These are phyloP conservation scores for Tetranychus truncatus DNA, from an alignment of 2,888 invertebrate genomes.

Conservation along the genomic window DNA sequence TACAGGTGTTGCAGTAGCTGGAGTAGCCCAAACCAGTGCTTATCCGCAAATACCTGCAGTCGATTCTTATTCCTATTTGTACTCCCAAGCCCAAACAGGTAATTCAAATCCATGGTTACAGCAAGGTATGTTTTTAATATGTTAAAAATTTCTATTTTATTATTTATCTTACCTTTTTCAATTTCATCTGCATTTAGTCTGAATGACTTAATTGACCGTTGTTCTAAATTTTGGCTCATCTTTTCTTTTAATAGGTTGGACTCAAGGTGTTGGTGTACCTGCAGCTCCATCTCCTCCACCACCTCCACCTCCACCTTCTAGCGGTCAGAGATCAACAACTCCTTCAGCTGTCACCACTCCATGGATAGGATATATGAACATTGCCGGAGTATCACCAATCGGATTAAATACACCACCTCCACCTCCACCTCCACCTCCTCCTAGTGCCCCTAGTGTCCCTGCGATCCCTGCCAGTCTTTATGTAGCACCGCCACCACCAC, in stretches of 20 bases:
- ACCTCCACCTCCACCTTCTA: conserved; percentile 23
- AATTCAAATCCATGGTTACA: conserved; percentile 5
- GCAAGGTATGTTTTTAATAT: conserved; percentile 12
- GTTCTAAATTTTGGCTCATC: background rate
- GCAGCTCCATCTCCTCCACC: conserved; percentile 25
- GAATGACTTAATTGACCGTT: conserved; percentile 11
- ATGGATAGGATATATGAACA: conserved; percentile 23
- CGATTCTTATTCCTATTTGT: conserved; percentile 14
- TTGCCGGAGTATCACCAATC: conserved; percentile 22
- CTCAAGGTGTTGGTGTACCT: conserved; percentile 23
- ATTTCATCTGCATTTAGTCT: background rate
- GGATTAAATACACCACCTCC: conserved; percentile 20
- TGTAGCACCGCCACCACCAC: conserved; percentile 29
- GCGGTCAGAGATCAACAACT: conserved; percentile 21
- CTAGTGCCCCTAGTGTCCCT: conserved; percentile 20
- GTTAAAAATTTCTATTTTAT: conserved; percentile 21
- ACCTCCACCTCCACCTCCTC: conserved; percentile 24
- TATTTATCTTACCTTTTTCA: background rate
- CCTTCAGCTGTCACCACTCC: conserved; percentile 35
- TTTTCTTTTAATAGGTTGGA: background rate
- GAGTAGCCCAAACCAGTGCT: background rate
- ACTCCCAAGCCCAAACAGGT: conserved; percentile 6
- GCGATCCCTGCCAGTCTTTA: background rate
- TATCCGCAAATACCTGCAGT: conserved; percentile 4
- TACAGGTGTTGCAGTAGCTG: background rate